Evolutionary conservation across 2,113 vertebrate species (phyloP).

Genomic region (Syngnathoides biaculeatus): DNA sequence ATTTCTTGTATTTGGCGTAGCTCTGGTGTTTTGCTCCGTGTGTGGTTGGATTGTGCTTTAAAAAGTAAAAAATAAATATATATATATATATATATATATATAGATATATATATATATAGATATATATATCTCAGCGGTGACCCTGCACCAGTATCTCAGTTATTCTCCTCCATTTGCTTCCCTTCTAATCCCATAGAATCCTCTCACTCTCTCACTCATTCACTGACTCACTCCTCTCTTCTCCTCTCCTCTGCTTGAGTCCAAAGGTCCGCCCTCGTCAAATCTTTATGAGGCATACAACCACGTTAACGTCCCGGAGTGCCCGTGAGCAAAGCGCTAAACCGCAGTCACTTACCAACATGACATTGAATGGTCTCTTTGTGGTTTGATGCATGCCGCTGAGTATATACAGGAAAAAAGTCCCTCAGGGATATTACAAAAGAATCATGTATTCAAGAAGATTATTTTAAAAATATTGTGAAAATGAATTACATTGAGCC

Average conservation of each 20-base stretch:
- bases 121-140: constrained; percentile 46
- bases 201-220: constrained; percentile 36
- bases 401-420: no score
- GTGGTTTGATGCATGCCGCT: not conserved
- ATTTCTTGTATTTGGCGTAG: constrained; percentile 29
- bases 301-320: not conserved
- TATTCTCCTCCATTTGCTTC: constrained; percentile 55
- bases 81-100: no score
- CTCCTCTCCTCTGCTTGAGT: constrained; percentile 27
- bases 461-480: no score
- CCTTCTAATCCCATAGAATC: constrained; percentile 46
- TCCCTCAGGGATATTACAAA: no score
- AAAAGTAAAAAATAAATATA: no score
- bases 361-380: not conserved
- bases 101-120: no score
- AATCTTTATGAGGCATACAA: not conserved
- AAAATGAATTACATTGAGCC: no score
- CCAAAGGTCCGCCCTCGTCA: constrained; percentile 3
- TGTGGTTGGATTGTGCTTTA: constrained; percentile 21
- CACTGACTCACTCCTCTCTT: no score
- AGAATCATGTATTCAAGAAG: no score
- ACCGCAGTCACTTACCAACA: not conserved
- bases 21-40: constrained; percentile 1
- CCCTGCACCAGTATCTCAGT: constrained; percentile 41
- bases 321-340: not conserved